phyloP scores from a whole-genome alignment of 1,140 invertebrate genomes.

The Formica selysi region DNA sequence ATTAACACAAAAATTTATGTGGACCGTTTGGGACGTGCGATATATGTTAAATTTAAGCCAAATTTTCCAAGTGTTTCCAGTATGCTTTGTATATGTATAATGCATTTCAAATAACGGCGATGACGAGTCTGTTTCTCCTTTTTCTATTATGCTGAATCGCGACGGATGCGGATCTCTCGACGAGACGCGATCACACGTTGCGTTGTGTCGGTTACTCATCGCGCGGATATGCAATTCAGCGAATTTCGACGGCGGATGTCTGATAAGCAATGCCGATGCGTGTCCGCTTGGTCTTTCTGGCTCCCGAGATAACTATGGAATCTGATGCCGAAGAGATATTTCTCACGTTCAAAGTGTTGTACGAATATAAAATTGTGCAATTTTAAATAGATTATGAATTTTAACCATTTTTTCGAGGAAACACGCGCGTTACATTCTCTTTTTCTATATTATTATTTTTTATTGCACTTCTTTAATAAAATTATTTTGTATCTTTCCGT shows the following conservation, averaged over 20 bases:
- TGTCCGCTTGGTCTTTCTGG: slow-evolving; percentile 8
- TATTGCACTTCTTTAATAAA: neutral
- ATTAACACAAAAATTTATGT: no score
- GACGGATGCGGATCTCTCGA: slow-evolving; percentile 16
- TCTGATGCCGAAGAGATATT: slow-evolving; percentile 7
- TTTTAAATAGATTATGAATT: neutral
- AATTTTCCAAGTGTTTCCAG: no score
- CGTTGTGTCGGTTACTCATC: slow-evolving; percentile 49
- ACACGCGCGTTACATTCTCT: neutral
- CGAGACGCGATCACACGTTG: neutral
- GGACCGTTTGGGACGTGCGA: no score
- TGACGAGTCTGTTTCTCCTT: slow-evolving; percentile 38
- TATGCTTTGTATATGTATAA: neutral
- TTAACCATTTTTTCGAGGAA: neutral
- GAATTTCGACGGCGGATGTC: slow-evolving; percentile 58
- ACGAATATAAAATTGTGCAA: neutral
- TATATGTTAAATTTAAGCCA: no score
- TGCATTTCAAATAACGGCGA: neutral
- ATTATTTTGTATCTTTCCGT: neutral
- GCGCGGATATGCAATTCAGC: slow-evolving; percentile 56
- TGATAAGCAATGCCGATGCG: slow-evolving; percentile 49
- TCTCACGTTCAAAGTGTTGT: neutral
- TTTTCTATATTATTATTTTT: neutral
- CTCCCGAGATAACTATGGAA: slow-evolving; percentile 33
- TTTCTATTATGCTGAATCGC: slow-evolving; percentile 45